These are phyloP conservation scores for Artibeus lituratus DNA, from an alignment of 2,797 vertebrate species.

Conservation along the genomic window DNA sequence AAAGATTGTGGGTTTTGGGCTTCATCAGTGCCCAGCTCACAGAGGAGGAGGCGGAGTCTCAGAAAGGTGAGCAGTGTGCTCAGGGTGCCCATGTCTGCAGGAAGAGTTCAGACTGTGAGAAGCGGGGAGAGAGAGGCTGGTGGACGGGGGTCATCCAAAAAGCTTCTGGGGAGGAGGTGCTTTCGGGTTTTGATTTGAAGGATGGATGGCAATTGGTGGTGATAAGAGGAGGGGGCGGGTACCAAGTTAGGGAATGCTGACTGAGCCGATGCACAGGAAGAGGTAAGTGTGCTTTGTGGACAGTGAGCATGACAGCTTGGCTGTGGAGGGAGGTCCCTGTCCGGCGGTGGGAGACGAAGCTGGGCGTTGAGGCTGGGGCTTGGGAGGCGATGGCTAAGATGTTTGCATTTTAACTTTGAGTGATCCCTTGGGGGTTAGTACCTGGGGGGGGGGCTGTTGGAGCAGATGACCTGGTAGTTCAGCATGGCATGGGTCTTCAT, in stretches of 20 bases:
- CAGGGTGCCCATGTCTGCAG: not conserved
- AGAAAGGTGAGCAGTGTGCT: not conserved
- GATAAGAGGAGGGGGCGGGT: not conserved
- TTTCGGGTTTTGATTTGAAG: not conserved
- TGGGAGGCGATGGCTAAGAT: not conserved
- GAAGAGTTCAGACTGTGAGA: not conserved
- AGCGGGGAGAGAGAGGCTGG: not conserved
- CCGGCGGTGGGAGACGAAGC: not conserved
- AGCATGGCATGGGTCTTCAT: not conserved
- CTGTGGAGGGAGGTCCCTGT: not conserved
- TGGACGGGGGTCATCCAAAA: not conserved
- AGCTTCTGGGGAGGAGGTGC: not conserved
- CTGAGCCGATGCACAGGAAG: not conserved
- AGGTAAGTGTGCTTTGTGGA: not conserved
- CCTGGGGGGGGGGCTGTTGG: accelerated
- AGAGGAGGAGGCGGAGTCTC: not conserved
- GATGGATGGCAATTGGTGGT: not conserved
- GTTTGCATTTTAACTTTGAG: not conserved
- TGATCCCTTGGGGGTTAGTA: not conserved
- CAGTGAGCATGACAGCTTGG: not conserved
- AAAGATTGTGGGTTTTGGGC: not conserved
- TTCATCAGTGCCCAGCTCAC: not conserved
- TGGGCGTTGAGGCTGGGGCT: not conserved
- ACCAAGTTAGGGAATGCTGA: not conserved
- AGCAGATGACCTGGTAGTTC: not conserved